Percentiles rank a stretch among this genome's conserved stretches.
Conservation (phyloP, 2,888 invertebrate species). For the Ophion costatus region DNA sequence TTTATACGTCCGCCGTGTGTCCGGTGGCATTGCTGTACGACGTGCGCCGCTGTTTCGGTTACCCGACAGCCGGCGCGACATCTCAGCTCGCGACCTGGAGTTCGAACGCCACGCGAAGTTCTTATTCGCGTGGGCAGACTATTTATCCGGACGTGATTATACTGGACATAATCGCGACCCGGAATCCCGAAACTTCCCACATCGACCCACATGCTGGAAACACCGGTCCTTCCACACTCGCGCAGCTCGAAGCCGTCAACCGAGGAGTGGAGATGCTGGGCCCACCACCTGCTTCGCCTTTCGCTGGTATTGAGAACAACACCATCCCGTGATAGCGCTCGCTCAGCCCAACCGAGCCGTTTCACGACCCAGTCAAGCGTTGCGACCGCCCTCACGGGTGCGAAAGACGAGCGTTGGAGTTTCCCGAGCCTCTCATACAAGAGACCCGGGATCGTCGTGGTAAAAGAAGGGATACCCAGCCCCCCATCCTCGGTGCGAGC, state of each 20-base stretch:
- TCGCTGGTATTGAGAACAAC: background rate
- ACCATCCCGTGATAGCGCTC: background rate
- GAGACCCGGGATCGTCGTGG: conserved; percentile 25
- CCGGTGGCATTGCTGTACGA: conserved; percentile 76
- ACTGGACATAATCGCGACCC: conserved; percentile 68
- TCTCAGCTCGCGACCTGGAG: background rate
- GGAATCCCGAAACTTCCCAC: conserved; percentile 11
- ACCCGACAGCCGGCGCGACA: conserved; percentile 77
- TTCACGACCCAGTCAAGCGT: conserved; percentile 17
- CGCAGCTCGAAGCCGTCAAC: conserved; percentile 55
- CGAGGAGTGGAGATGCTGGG: conserved; percentile 8
- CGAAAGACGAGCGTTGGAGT: background rate
- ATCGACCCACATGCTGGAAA: conserved; percentile 52
- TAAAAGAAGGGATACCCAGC: conserved; percentile 54
- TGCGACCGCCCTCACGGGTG: conserved; percentile 3
- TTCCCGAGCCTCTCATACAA: background rate
- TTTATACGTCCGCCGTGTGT: conserved; percentile 78
- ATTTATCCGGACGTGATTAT: conserved; percentile 75
- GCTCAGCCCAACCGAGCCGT: background rate
- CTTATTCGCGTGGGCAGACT: conserved; percentile 73
- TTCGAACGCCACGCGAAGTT: conserved; percentile 70
- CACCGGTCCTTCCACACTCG: conserved; percentile 14
- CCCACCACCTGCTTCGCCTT: background rate
- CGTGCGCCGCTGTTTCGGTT: conserved; percentile 77
- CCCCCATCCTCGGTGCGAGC: conserved; percentile 37